Base-by-base conservation (phyloP, 2,888 invertebrate species). In the Zootermopsis nevadensis region DNA sequence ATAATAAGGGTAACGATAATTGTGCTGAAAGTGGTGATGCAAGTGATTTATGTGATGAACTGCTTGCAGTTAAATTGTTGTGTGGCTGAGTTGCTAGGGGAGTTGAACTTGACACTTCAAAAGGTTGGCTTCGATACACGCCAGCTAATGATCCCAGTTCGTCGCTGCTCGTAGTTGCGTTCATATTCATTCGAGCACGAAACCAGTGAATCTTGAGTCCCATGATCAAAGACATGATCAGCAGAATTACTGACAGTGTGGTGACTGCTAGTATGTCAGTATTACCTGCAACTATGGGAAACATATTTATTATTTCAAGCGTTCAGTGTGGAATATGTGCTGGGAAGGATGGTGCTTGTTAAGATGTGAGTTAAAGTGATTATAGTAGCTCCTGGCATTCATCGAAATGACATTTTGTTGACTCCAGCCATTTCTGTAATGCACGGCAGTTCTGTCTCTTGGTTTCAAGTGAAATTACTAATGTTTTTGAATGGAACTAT, bases 121-220 rank as follows among this genome's bases (percentile, higher is more conserved):
- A 55, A 27, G 48, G 48, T 1, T 53, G 55, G 33, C 60, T 79
- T 79, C 79, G 31, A 27, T 79, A 79, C 12, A 55, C 60, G 12
- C 79, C 79, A 35, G 35, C 33, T 27, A 66, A 35, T 38, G 79
- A 38, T 7, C 8, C 19, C 2, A 35, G 30, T 27, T 38, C 66
- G 8, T 7, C 22, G 12, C 66, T 79, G 33, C 33, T 38, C 6
- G 15, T 55, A 42, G 66, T 60, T 38, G 69, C 33, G 24, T 30
- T 85, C 55, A 89, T 86, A 22, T 84, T 86, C 77, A 90, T 85
- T 22, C 90, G 89, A 38, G 90, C 91, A 77, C 90, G 89, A 86
- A 92, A 92, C 88, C 91, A 90, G 87, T 90, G 90, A 27, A 91
- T 87, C 86, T 91, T 91, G 31, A 91, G 89, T 77, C 90, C 90